Evolutionary conservation across 2,797 vertebrate species (phyloP).

Genomic region (Phoxinus dragarum): DNA sequence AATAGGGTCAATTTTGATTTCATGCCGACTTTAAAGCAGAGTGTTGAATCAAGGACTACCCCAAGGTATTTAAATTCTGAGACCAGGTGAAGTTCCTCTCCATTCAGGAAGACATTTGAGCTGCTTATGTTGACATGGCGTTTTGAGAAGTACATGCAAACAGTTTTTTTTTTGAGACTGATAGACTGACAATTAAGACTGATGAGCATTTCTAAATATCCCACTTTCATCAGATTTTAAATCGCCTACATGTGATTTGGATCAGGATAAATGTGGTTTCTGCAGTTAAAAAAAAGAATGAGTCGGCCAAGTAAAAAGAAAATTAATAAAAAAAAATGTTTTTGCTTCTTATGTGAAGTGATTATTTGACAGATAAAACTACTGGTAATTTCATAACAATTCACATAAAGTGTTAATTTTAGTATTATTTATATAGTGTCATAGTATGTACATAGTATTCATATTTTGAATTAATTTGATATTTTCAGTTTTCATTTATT

Average conservation of each 20-base stretch:
- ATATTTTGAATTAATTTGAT: background rate
- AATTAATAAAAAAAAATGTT: background rate
- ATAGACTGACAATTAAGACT: background rate
- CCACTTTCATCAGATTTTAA: background rate
- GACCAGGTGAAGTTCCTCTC: no score
- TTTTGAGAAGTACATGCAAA: no score
- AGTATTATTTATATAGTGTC: background rate
- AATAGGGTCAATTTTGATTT: no score
- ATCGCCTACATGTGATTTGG: background rate
- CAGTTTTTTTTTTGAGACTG: no score
- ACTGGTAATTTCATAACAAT: background rate
- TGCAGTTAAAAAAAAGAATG: background rate
- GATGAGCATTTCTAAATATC: background rate
- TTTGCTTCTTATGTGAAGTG: background rate
- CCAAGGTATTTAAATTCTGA: no score
- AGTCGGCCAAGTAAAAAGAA: background rate
- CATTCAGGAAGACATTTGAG: no score
- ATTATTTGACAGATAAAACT: background rate
- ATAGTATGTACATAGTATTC: background rate
- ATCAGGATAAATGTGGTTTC: background rate
- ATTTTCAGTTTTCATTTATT: background rate
- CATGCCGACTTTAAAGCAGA: no score
- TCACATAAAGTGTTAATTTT: background rate
- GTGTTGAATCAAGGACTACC: no score
- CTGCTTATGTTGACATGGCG: no score